phyloP scores from a whole-genome alignment of 2,797 vertebrate genomes.

The Zalophus californianus region DNA sequence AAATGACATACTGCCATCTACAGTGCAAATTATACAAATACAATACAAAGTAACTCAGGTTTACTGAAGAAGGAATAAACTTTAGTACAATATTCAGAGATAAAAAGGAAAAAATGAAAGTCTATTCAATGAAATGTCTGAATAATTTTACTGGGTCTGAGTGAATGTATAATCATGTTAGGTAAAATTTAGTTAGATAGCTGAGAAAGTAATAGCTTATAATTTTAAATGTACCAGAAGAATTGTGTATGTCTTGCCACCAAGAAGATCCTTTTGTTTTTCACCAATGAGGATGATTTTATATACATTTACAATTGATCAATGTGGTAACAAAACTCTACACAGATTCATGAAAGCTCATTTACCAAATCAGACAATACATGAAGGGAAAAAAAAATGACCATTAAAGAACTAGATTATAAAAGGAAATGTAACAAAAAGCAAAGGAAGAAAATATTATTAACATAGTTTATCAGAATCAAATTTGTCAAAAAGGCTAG shows the following conservation, averaged over 20 bases:
- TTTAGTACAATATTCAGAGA: conserved; percentile 24
- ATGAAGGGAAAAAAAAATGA: conserved; percentile 66
- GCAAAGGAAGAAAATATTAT: conserved; percentile 68
- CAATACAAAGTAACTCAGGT: conserved; percentile 57
- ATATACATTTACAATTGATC: conserved; percentile 74
- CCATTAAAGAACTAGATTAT: conserved; percentile 73
- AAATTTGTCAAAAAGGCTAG: conserved; percentile 80
- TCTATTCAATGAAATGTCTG: conserved; percentile 67
- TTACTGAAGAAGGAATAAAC: conserved; percentile 70
- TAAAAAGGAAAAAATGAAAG: conserved; percentile 59
- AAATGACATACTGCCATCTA: conserved; percentile 82
- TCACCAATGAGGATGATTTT: conserved; percentile 80
- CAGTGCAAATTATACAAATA: conserved; percentile 68
- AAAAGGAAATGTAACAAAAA: conserved; percentile 69
- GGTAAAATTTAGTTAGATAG: conserved; percentile 61
- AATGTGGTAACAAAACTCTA: conserved; percentile 85
- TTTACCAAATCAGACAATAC: conserved; percentile 78
- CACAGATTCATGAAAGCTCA: conserved; percentile 80
- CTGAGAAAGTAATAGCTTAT: conserved; percentile 74
- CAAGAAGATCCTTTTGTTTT: conserved; percentile 85
- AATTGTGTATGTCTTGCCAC: conserved; percentile 79
- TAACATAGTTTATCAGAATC: conserved; percentile 74
- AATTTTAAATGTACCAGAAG: conserved; percentile 61
- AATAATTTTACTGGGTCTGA: conserved; percentile 74
- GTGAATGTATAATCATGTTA: conserved; percentile 73